Evolutionary conservation across 2,888 invertebrate species (phyloP), one percentile per base, ranked within the genome.

Genomic region (Nebria brevicollis): DNA sequence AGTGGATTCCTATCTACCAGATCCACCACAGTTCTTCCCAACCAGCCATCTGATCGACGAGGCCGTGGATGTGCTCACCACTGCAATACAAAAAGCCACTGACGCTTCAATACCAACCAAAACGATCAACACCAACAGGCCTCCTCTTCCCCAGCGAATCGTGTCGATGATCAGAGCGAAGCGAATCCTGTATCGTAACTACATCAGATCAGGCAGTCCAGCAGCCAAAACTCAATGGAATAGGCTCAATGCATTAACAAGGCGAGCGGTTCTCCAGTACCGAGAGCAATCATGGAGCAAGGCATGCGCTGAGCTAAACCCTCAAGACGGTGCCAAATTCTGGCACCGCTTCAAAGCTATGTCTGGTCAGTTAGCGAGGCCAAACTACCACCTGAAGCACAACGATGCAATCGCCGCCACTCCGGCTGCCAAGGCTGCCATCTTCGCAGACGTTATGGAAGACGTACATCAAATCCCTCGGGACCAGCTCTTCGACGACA

Each of bases 151-250:
- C 25, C 20, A 20, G 20, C 20, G 5, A 10, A 25, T 66, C 6
- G n/a, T 66, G 8, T 26, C 25, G 26, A 20, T 65, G 26, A 66
- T 66, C 15, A 15, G 75, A 8, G 26, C 15, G n/a, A 75, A 75
- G 13, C n/a, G 75, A 11, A 2, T 4, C 11, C 10, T 75, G 6
- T 76, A 66, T 15, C 65, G 66, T 2, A 13, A 65, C 11, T 26
- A 20, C 34, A 34, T 26, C 5, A 64, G 75, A n/a, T 65, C 26
- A 2, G 25, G 75, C 1, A 66, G 66, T 41, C 66, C 66, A 41
- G 66, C 42, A 34, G 3, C 42, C 11, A 76, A 76, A 41, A 7
- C 15, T 10, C 66, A 76, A 26, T 76, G 76, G 76, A 76, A 76
- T 42, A 42, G 41, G 6, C 66, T 65, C 42, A 76, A 66, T 2